These are phyloP conservation scores for Phrynocephalus versicolor DNA, from an alignment of 2,113 vertebrate species.

Conservation along the genomic window DNA sequence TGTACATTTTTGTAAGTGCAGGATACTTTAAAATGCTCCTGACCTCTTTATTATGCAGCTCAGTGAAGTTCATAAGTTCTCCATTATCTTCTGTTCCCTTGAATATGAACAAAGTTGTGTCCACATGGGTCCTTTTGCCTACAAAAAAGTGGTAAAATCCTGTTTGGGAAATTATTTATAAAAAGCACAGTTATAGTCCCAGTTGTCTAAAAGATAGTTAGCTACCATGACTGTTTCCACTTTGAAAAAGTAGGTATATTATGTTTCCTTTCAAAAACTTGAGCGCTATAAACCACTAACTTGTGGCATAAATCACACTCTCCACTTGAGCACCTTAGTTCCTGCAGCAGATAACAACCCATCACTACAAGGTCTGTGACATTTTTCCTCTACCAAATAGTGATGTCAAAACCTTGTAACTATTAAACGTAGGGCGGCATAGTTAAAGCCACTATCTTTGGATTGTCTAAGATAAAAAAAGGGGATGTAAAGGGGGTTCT, in stretches of 20 bases:
- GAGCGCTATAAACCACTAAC: too few relatives aligned
- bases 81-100: slow-evolving; percentile 80
- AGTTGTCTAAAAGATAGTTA: neutral
- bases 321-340: too few relatives aligned
- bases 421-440: too few relatives aligned
- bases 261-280: too few relatives aligned
- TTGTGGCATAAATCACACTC: too few relatives aligned
- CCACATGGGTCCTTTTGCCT: slow-evolving; percentile 84
- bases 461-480: too few relatives aligned
- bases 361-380: too few relatives aligned
- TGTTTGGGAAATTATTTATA: neutral
- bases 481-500: too few relatives aligned
- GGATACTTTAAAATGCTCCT: slow-evolving; percentile 25
- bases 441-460: too few relatives aligned
- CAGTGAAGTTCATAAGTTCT: slow-evolving; percentile 83
- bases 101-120: slow-evolving; percentile 84
- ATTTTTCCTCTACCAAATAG: too few relatives aligned
- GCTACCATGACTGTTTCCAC: neutral
- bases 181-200: neutral
- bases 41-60: slow-evolving; percentile 86
- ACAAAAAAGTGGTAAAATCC: slow-evolving; percentile 7
- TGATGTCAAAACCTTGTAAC: too few relatives aligned
- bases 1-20: slow-evolving; percentile 12
- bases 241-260: neutral
- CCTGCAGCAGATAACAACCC: too few relatives aligned